Base-by-base conservation (phyloP, 2,888 invertebrate genomes). In the Diaprepes abbreviatus region DNA sequence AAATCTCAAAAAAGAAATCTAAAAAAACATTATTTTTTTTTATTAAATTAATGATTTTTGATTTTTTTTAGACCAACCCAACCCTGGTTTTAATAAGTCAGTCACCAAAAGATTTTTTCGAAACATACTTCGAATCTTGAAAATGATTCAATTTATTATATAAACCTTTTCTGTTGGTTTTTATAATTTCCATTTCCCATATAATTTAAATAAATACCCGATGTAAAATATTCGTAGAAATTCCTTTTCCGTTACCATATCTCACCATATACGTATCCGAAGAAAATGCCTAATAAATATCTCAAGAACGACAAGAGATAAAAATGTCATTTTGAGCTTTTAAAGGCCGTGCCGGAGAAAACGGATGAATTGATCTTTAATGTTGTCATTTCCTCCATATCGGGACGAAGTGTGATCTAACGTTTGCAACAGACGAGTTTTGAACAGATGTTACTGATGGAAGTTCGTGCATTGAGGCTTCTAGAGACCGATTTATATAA, bases 301-400 rank as follows among this genome's bases (percentile, higher is more conserved):
- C 38, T 38, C 14, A 1, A 16, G 38, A 38, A 12, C 14, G 16
- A 38, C 14, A 38, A 16, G 6, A 14, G 16, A 38, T 38, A 16
- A 16, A 38, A 38, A 38, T 38, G 38, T 38, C 38, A 4, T 38
- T 38, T 3, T 3, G 4, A 38, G 16, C 38, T 24, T n/a, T 35
- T 3, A 35, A 35, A 38, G 16, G 38, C 38, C 38, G 38, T 2
- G 10, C 21, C 21, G 16, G 24, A 50, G 48, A 50, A 14, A 50
- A 28, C 48, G 24, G 24, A 45, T 45, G 21, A 24, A 45, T 45
- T 21, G 45, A 45, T 14, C 28, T 28, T 19, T 48, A 28, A 21
- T 48, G 28, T 48, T 50, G 28, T 50, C 28, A 50, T 28, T 50
- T 50, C 48, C 48, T 48, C 24, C 38, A 28, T 48, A 48, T 48